Conservation (phyloP, 2,797 vertebrate genomes). For the Takifugu rubripes region DNA sequence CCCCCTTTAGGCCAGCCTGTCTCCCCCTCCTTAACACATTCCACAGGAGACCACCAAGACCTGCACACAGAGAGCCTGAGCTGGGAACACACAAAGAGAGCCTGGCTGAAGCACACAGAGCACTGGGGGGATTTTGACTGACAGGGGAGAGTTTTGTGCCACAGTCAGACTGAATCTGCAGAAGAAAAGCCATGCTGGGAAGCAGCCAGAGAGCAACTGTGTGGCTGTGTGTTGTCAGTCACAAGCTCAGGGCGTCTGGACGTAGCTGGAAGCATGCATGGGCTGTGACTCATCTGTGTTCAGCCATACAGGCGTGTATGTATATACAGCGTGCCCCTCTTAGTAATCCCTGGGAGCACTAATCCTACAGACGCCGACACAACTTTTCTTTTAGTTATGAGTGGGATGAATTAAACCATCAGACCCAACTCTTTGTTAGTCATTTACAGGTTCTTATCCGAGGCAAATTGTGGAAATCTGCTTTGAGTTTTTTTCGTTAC, state of each 20-base stretch:
- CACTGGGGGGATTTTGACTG: conserved; percentile 59
- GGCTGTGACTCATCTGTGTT: conserved; percentile 47
- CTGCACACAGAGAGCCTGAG: conserved; percentile 59
- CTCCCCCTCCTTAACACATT: conserved; percentile 76
- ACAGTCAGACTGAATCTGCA: conserved; percentile 27
- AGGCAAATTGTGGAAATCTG: conserved; percentile 31
- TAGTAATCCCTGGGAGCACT: conserved; percentile 14
- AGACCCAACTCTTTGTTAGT: conserved; percentile 15
- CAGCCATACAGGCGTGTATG: conserved; percentile 26
- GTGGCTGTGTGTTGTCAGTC: conserved; percentile 16
- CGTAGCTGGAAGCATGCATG: conserved; percentile 38
- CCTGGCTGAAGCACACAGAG: conserved; percentile 63
- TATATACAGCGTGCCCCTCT: conserved; percentile 20
- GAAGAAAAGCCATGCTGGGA: conserved; percentile 29
- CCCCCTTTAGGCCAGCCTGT: conserved; percentile 57
- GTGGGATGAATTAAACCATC: conserved; percentile 16
- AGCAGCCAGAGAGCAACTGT: conserved; percentile 8
- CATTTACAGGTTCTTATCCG: conserved; percentile 13
- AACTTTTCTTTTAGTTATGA: conserved; percentile 25
- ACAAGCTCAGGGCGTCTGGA: conserved; percentile 41
- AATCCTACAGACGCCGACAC: conserved; percentile 14
- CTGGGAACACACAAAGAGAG: conserved; percentile 53
- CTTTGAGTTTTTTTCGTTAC: conserved; percentile 53
- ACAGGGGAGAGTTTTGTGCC: conserved; percentile 51
- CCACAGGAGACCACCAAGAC: conserved; percentile 93